These are phyloP conservation scores for Plotosus lineatus DNA, from an alignment of 2,113 vertebrate genomes.

Conservation along the genomic window DNA sequence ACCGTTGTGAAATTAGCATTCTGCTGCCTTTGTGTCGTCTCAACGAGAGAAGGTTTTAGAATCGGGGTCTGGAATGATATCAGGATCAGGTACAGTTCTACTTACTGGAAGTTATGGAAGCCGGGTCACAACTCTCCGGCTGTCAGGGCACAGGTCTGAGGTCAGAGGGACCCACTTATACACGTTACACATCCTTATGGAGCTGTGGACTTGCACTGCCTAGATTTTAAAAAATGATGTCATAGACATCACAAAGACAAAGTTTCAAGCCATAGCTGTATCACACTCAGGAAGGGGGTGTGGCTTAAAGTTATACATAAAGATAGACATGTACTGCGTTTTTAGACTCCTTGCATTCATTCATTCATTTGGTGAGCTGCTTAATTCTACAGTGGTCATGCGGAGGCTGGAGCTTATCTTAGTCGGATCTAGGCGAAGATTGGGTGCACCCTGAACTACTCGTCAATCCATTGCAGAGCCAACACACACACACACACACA, in stretches of 20 bases:
- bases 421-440: too few species aligned
- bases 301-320: background rate
- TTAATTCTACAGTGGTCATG: too few species aligned
- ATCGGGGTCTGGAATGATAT: background rate
- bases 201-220: background rate
- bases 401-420: too few species aligned
- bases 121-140: background rate
- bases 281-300: background rate
- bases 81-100: background rate
- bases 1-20: constrained; percentile 50
- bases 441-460: too few species aligned
- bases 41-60: background rate
- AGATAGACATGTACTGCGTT: background rate
- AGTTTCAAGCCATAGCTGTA: background rate
- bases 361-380: too few species aligned
- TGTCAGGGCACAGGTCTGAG: background rate
- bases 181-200: background rate
- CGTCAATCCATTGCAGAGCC: too few species aligned
- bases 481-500: too few species aligned
- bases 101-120: background rate
- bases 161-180: background rate
- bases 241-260: background rate
- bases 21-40: constrained; percentile 33
- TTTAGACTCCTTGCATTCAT: too few species aligned
- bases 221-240: background rate